phyloP scores from a whole-genome alignment of 2,113 vertebrate species.

The Gracilinanus agilis region DNA sequence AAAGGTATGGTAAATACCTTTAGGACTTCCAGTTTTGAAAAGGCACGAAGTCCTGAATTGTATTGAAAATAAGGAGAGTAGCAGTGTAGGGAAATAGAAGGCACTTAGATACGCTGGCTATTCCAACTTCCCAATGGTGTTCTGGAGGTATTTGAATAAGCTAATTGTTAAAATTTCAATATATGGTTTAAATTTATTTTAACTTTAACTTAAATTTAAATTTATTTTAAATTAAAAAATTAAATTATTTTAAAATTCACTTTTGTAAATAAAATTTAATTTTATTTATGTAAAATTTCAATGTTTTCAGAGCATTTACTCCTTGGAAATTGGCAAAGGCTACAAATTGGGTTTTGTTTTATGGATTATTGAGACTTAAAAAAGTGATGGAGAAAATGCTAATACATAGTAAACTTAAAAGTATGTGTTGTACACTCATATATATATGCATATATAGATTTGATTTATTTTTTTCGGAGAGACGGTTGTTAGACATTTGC shows the following conservation, averaged over 20 bases:
- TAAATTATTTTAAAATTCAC: no score
- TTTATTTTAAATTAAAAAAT: no score
- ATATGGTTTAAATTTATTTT: neutral
- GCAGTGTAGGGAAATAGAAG: neutral
- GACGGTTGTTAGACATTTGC: neutral
- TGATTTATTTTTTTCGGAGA: no score
- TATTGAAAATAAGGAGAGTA: neutral
- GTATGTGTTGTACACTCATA: neutral
- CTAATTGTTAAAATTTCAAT: neutral
- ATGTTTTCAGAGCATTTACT: neutral
- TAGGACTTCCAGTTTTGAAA: neutral
- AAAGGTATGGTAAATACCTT: neutral
- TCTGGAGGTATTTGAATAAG: neutral
- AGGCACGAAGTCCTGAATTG: neutral
- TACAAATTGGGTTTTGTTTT: neutral
- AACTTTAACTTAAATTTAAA: no score
- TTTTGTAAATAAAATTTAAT: neutral
- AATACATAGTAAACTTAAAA: neutral
- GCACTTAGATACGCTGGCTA: neutral
- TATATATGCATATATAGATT: neutral
- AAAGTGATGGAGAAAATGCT: neutral
- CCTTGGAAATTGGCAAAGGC: neutral
- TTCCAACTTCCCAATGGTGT: neutral
- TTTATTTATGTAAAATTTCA: neutral
- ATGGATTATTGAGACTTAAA: neutral